Conservation (phyloP, 2,888 invertebrate species). For the Morpho helenor region DNA sequence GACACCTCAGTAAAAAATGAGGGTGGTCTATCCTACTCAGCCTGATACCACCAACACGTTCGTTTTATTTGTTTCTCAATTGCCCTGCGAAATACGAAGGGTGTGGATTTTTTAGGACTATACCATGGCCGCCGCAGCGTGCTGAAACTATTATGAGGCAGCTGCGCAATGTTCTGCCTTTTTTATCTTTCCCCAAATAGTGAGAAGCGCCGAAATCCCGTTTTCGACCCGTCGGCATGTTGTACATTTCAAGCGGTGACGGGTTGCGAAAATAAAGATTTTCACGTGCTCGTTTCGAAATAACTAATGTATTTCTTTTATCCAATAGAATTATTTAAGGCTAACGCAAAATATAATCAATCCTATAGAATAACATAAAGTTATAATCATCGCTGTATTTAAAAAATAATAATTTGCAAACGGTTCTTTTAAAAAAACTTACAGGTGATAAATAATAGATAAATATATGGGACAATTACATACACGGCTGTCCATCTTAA, state of each 20-base stretch:
- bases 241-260: slow-evolving; percentile 47
- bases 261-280: slow-evolving; percentile 29
- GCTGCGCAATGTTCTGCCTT: slow-evolving; percentile 3
- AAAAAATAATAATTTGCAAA: background rate
- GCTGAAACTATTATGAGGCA: slow-evolving; percentile 5
- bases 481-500: no score
- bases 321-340: slow-evolving; percentile 27
- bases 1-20: no score
- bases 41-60: no score
- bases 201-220: slow-evolving; percentile 41
- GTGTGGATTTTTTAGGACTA: slow-evolving; percentile 4
- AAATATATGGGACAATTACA: background rate
- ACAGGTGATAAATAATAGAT: background rate
- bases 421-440: background rate
- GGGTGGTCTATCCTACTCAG: no score
- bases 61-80: no score
- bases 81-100: background rate
- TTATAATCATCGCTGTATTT: background rate
- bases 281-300: slow-evolving; percentile 16
- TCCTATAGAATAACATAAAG: slow-evolving; percentile 1
- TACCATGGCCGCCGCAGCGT: slow-evolving; percentile 3
- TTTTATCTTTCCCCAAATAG: slow-evolving; percentile 3
- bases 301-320: slow-evolving; percentile 18
- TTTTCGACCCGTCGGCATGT: slow-evolving; percentile 56
- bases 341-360: slow-evolving; percentile 21